Conservation (phyloP, 2,797 vertebrate species). For the Arctocebus calabarensis region DNA sequence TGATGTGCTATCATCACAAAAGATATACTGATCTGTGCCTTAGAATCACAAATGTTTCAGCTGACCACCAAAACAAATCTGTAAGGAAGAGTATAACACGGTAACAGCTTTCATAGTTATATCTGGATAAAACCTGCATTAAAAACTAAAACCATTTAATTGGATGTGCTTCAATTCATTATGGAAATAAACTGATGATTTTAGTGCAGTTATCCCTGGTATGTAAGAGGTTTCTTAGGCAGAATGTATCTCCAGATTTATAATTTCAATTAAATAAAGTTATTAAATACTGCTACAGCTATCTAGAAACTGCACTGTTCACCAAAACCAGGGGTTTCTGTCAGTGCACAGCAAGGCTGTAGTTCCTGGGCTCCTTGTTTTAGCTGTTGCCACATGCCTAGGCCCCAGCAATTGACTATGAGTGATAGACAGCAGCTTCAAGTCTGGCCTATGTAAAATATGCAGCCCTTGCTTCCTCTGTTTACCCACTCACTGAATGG, state of each 20-base stretch:
- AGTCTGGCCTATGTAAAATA: neutral
- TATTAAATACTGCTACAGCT: neutral
- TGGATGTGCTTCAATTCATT: neutral
- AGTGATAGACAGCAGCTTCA: neutral
- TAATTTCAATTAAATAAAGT: neutral
- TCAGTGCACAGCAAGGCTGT: neutral
- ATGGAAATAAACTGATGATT: neutral
- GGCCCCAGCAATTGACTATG: neutral
- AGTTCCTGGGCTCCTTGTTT: neutral
- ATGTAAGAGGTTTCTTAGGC: neutral
- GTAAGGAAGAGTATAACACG: accelerated
- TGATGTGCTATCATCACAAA: no score
- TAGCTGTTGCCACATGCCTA: neutral
- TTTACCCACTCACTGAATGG: neutral
- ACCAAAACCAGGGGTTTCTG: no score
- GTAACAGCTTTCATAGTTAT: neutral
- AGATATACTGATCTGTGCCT: neutral
- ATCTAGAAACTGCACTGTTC: neutral
- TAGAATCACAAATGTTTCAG: neutral
- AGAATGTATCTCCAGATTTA: neutral
- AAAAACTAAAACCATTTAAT: neutral
- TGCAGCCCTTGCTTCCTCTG: neutral
- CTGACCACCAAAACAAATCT: neutral
- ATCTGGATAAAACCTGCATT: neutral
- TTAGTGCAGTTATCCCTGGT: neutral